Evolutionary conservation across 23 tunicate species (phyloP).

Genomic region (Ascidia mentula): DNA sequence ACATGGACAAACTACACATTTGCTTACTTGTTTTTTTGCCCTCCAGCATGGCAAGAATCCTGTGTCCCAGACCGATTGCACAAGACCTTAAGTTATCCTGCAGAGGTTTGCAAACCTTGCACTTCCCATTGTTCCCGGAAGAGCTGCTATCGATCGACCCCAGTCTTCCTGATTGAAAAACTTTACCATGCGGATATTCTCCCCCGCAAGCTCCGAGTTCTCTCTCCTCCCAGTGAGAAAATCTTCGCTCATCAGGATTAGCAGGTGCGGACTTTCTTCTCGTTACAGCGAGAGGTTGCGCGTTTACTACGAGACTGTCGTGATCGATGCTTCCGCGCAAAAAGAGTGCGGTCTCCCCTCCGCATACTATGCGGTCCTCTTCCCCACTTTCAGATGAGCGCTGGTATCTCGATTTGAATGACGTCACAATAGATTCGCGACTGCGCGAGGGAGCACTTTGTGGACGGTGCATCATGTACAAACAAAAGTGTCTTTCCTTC

Average conservation of each 20-base stretch:
- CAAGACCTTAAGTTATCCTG: background rate
- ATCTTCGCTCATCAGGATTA: background rate
- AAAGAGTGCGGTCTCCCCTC: background rate
- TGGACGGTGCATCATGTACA: too few relatives aligned
- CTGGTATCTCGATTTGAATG: background rate
- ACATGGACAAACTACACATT: too few relatives aligned
- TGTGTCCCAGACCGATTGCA: background rate
- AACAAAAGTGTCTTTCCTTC: too few relatives aligned
- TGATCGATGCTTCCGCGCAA: constrained; percentile 11
- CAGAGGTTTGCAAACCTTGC: background rate
- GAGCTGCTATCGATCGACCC: background rate
- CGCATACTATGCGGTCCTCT: background rate
- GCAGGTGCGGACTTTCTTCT: background rate
- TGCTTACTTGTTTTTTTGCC: background rate
- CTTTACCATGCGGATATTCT: background rate
- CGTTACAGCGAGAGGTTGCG: background rate
- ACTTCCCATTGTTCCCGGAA: background rate
- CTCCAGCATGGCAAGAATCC: background rate
- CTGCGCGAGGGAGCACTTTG: background rate
- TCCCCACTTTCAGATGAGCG: constrained; percentile 9
- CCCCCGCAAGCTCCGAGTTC: background rate
- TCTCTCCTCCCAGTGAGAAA: background rate
- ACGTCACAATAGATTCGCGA: constrained; percentile 1
- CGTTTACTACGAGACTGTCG: background rate
- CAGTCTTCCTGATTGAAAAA: background rate